phyloP scores from a whole-genome alignment of 2,113 vertebrate genomes.

The Delphinapterus leucas region DNA sequence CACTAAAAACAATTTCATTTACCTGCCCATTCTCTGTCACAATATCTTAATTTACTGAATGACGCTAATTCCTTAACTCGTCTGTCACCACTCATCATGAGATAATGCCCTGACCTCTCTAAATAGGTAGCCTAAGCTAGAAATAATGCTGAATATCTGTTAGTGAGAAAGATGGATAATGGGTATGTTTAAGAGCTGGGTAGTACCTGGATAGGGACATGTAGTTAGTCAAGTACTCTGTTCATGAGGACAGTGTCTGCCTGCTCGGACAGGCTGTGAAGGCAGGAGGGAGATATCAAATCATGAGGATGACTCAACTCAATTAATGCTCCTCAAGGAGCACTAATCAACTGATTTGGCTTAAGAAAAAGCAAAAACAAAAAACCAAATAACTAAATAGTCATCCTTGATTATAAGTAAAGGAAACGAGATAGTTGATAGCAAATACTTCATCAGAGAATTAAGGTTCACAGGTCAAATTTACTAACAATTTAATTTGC shows the following conservation, averaged over 20 bases:
- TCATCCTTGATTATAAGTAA: background rate
- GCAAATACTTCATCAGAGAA: background rate
- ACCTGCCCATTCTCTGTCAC: conserved; percentile 37
- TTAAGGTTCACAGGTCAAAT: background rate
- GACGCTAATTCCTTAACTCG: conserved; percentile 50
- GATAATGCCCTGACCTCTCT: conserved; percentile 32
- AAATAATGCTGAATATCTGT: background rate
- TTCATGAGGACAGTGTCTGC: background rate
- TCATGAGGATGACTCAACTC: background rate
- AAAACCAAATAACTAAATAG: background rate
- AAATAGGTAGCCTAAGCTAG: background rate
- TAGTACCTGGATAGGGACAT: background rate
- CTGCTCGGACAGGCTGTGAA: background rate
- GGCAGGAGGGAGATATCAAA: background rate
- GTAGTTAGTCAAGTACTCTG: background rate
- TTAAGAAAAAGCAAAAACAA: background rate
- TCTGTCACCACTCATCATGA: conserved; percentile 10
- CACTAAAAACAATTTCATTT: background rate
- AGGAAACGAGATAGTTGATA: background rate
- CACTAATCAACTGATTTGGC: background rate
- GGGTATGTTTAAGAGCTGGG: background rate
- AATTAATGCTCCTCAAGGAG: background rate
- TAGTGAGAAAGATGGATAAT: background rate
- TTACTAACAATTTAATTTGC: background rate
- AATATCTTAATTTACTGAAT: conserved; percentile 17